Conservation (phyloP, 2,888 invertebrate species). For the Cosmopolites sordidus region DNA sequence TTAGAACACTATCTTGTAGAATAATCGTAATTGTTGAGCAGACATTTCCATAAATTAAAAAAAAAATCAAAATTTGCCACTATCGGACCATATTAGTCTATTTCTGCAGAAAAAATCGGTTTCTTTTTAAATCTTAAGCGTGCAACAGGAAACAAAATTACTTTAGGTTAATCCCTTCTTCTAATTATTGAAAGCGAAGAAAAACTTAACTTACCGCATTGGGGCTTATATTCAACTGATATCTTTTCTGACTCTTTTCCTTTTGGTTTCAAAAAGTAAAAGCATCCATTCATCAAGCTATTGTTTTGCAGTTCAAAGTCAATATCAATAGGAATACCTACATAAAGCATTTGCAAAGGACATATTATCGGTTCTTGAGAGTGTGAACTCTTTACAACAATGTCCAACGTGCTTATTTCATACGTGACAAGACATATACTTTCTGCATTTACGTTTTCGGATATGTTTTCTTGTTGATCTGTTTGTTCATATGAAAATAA, state of each 20-base stretch:
- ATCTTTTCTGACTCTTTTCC: slow-evolving; percentile 40
- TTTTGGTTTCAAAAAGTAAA: slow-evolving; percentile 35
- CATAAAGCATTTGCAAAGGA: slow-evolving; percentile 38
- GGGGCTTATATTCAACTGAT: slow-evolving; percentile 37
- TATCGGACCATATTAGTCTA: too few relatives aligned
- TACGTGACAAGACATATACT: slow-evolving; percentile 37
- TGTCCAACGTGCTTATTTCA: slow-evolving; percentile 35
- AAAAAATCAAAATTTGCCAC: too few relatives aligned
- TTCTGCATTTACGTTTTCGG: slow-evolving; percentile 19
- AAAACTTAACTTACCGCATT: slow-evolving; percentile 29
- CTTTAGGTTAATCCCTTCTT: too few relatives aligned
- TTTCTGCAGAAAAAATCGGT: too few relatives aligned
- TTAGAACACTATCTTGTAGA: too few relatives aligned
- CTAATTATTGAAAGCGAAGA: too few relatives aligned
- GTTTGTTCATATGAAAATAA: slow-evolving; percentile 26
- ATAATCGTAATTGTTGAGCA: too few relatives aligned
- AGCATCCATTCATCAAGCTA: slow-evolving; percentile 35
- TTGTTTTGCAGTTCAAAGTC: slow-evolving; percentile 40
- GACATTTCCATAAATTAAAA: too few relatives aligned
- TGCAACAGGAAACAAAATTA: too few relatives aligned
- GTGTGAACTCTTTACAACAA: slow-evolving; percentile 35
- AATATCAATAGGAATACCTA: slow-evolving; percentile 35
- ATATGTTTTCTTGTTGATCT: background rate
- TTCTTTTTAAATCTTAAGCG: too few relatives aligned
- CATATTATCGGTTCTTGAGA: slow-evolving; percentile 37